Base-by-base conservation (phyloP, 2,113 vertebrate genomes). In the Gasterosteus nipponicus region DNA sequence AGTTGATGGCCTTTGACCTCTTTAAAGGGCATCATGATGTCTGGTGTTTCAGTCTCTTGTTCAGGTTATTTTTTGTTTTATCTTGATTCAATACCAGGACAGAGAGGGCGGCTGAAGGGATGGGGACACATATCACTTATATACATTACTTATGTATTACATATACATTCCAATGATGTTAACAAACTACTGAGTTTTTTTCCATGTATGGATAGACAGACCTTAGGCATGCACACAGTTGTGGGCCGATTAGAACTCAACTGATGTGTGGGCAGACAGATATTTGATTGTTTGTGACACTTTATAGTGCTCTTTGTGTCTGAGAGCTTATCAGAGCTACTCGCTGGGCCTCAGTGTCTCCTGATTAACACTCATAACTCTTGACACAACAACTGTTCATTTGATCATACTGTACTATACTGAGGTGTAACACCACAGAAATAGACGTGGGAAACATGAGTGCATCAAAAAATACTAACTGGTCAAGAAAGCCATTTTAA, bases 271-370 rank as follows among this genome's bases (percentile, higher is more conserved):
- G 38, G 69, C 56, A 49, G 42, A 75, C 72, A 65, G 39, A 35
- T 62, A 66, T 67, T 29, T 53, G 46, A 77, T 69, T 69, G 29
- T 44, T 56, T 54, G 57, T 69, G 46, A 56, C 58, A 63, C 46
- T 38, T 14, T 68, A 51, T 56, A 38, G 73, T 38, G 66, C 47
- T 54, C 47, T 56, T 47, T 14, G 39, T 26, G 47, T 62, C 66
- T 46, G 58, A 64, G 42, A 61, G 44, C 22, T 44, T 19, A 54
- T 77, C 56, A 44, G 42, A 51, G 35, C 22, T 35, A 60, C 42
- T 47, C 15, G 38, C 29, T 58, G 62, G 12, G 19, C 39, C 39
- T 51, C 47, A 51, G 44, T 46, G 15, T 46, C 15, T 51, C 8
- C 47, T 9, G 47, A 19, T 49, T 19, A 19, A n/a, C 8, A 51